Percentiles rank a stretch among this genome's conserved stretches.
Evolutionary conservation across 2,797 vertebrate genomes (phyloP).

Genomic region (Euthynnus affinis): DNA sequence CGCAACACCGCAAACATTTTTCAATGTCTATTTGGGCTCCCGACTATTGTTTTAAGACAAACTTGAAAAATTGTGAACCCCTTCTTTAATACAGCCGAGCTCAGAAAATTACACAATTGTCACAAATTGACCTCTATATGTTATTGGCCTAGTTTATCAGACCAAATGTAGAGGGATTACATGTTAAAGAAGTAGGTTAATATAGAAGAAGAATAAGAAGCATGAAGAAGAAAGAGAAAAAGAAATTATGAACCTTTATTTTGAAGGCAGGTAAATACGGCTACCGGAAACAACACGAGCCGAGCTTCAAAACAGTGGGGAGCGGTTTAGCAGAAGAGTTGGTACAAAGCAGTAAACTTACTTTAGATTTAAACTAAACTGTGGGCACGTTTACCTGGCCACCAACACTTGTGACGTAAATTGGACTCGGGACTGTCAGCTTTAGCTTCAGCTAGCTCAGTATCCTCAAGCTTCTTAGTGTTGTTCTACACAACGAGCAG

Average conservation of each 20-base stretch:
- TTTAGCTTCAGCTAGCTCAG: not conserved
- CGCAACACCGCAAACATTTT: too few relatives aligned
- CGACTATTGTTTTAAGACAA: too few relatives aligned
- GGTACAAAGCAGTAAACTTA: not conserved
- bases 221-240: too few relatives aligned
- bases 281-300: conserved; percentile 37
- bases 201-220: too few relatives aligned
- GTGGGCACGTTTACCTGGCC: not conserved
- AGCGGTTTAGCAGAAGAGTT: not conserved
- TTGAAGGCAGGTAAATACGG: conserved; percentile 40
- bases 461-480: not conserved
- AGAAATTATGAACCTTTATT: conserved; percentile 53
- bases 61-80: too few relatives aligned
- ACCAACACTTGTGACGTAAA: not conserved
- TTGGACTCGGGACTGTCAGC: not conserved
- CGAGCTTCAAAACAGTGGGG: not conserved
- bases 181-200: too few relatives aligned
- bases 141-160: too few relatives aligned
- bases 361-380: not conserved
- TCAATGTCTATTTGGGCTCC: too few relatives aligned
- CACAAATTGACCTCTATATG: too few relatives aligned
- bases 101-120: too few relatives aligned
- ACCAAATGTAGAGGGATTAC: too few relatives aligned
- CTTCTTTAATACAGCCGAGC: too few relatives aligned
- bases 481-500: not conserved